Conservation (phyloP, 2,113 vertebrate species). For the Phaetusa simplex region DNA sequence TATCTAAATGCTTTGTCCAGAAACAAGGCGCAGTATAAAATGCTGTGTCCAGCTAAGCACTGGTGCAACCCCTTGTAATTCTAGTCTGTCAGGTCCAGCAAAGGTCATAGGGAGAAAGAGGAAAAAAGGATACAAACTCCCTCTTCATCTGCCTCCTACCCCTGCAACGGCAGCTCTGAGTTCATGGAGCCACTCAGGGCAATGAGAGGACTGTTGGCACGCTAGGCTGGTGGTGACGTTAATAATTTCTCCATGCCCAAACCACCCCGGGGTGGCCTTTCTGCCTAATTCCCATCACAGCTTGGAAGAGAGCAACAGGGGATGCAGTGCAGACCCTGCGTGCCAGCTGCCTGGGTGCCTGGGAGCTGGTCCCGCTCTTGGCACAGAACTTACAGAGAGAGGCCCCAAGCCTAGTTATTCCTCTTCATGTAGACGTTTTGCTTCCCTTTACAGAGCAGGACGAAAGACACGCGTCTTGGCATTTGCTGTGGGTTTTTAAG, state of each 20-base stretch:
- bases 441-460: background rate
- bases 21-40: background rate
- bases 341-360: background rate
- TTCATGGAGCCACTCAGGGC: background rate
- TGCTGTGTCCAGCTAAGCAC: background rate
- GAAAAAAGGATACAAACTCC: background rate
- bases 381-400: background rate
- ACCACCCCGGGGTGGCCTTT: background rate
- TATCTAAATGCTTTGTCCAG: background rate
- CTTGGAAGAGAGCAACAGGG: background rate
- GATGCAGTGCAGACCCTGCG: background rate
- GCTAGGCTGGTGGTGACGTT: background rate
- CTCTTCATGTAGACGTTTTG: background rate
- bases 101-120: background rate
- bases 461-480: background rate
- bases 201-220: background rate
- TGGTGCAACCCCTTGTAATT: background rate
- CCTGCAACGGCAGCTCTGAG: rapidly evolving
- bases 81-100: background rate
- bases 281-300: background rate
- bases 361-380: background rate
- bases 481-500: background rate
- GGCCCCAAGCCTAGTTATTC: background rate
- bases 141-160: background rate
- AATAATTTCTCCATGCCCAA: background rate